Conservation (phyloP, 2,113 vertebrate genomes). For the Martes martes region DNA sequence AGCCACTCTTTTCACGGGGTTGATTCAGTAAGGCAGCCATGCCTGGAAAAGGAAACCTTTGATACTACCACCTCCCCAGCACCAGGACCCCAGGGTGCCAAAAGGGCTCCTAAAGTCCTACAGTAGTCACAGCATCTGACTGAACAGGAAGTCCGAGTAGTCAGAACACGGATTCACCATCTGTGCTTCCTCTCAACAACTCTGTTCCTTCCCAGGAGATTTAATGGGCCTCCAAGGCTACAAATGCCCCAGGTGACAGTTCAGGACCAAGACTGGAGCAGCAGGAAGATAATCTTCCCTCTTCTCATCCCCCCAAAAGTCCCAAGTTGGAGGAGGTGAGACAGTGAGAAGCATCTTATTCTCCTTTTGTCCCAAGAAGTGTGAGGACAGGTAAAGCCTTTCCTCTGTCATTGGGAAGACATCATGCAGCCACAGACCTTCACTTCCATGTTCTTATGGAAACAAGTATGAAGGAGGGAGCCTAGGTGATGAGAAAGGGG, state of each 20-base stretch:
- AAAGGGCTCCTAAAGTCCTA: neutral
- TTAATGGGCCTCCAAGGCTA: neutral
- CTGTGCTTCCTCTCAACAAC: neutral
- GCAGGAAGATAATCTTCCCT: neutral
- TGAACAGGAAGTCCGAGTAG: neutral
- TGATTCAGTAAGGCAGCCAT: neutral
- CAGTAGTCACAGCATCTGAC: neutral
- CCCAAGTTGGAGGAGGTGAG: neutral
- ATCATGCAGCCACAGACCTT: neutral
- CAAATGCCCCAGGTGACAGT: neutral
- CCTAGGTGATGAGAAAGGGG: neutral
- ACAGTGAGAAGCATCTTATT: neutral
- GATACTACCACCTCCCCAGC: neutral
- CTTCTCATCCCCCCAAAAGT: neutral
- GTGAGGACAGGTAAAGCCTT: neutral
- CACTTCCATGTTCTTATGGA: neutral
- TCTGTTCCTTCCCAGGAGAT: neutral
- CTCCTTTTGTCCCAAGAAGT: neutral
- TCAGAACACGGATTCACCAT: neutral
- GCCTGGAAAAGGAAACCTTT: neutral
- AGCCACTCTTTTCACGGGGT: neutral
- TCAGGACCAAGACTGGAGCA: neutral
- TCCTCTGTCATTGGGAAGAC: neutral
- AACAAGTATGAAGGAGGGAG: neutral
- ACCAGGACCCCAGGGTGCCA: neutral